These are phyloP conservation scores for Spatulosminthurus flaviceps DNA, from an alignment of 2,888 invertebrate species.

Conservation along the genomic window DNA sequence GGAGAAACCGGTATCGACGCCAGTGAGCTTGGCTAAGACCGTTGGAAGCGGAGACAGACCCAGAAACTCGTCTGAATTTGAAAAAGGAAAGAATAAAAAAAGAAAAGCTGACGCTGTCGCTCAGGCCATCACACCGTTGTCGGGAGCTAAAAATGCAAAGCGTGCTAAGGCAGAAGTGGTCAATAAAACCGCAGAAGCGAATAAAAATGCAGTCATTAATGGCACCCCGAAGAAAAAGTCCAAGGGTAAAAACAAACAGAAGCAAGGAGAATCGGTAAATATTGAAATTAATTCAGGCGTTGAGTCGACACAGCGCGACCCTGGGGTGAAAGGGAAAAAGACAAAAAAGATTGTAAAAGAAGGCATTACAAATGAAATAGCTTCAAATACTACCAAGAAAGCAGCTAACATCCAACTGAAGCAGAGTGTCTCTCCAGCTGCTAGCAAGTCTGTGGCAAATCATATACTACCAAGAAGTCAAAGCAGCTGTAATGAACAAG, in stretches of 20 bases:
- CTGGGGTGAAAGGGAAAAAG: neutral
- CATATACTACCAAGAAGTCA: no score
- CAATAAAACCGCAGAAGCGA: neutral
- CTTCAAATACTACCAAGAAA: no score
- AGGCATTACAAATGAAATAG: no score
- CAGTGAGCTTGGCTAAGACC: neutral
- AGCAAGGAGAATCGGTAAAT: no score
- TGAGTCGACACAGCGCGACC: no score
- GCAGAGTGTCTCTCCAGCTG: no score
- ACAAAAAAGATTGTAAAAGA: no score
- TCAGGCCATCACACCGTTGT: neutral
- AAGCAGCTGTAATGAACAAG: neutral
- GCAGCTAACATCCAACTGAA: no score
- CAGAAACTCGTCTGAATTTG: neutral
- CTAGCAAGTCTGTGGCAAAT: no score
- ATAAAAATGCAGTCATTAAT: no score
- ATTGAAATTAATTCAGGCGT: no score
- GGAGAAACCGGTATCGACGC: neutral
- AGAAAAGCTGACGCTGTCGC: neutral
- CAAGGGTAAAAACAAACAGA: constrained; percentile 26
- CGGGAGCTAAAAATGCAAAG: neutral
- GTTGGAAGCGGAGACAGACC: neutral
- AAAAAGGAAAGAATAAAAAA: neutral
- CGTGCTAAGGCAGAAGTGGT: neutral
- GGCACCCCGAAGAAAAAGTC: no score